phyloP scores from a whole-genome alignment of 2,888 invertebrate genomes.

The Pimpla rufipes region DNA sequence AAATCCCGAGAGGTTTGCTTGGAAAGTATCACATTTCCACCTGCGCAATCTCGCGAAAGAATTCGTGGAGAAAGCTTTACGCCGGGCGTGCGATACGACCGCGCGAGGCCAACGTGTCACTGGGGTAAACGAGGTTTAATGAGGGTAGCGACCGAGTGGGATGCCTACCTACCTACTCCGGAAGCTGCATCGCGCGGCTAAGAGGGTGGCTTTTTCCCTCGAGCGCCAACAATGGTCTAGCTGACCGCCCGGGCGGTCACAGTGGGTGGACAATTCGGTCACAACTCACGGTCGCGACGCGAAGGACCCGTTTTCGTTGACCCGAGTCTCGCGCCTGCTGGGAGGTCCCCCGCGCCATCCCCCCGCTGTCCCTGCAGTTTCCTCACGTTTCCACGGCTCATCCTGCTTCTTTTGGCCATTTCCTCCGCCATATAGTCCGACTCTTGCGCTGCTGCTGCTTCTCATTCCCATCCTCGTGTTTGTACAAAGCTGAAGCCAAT shows the following conservation, averaged over 20 bases:
- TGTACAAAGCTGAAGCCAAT: constrained; percentile 74
- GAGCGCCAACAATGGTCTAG: constrained; percentile 77
- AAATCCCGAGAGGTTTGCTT: neutral
- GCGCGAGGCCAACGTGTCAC: constrained; percentile 60
- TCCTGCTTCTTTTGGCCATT: constrained; percentile 47
- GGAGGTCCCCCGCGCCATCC: constrained; percentile 57
- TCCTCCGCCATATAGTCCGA: constrained; percentile 44
- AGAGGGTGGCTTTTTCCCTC: constrained; percentile 73
- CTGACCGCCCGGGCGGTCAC: constrained; percentile 80
- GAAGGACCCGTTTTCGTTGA: constrained; percentile 74
- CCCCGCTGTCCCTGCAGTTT: constrained; percentile 32
- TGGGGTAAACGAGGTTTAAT: constrained; percentile 67
- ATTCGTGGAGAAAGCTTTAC: constrained; percentile 57
- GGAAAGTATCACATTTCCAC: neutral
- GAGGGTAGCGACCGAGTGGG: constrained; percentile 55
- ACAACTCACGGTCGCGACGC: constrained; percentile 73
- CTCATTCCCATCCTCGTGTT: constrained; percentile 74
- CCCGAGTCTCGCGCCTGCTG: constrained; percentile 54
- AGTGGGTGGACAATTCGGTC: constrained; percentile 80
- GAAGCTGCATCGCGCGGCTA: constrained; percentile 53
- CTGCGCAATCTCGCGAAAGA: constrained; percentile 18
- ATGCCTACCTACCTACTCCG: constrained; percentile 48
- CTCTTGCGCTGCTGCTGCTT: constrained; percentile 38
- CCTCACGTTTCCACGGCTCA: constrained; percentile 71
- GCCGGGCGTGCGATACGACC: constrained; percentile 32